Evolutionary conservation across 2,113 vertebrate species (phyloP).

Genomic region (Pao palembangensis): DNA sequence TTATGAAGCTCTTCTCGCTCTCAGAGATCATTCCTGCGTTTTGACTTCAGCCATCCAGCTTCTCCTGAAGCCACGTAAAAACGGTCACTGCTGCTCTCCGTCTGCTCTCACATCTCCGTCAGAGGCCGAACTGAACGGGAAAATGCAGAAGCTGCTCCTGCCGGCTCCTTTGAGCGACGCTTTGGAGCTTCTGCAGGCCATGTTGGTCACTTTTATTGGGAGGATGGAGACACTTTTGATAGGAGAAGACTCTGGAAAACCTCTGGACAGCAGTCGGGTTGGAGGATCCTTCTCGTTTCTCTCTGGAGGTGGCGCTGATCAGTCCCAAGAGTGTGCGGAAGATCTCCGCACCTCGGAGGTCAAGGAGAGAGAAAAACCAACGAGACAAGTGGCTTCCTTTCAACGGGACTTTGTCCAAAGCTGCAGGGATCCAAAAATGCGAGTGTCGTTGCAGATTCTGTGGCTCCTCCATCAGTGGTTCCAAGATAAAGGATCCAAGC

Average conservation of each 20-base stretch:
- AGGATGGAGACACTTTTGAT: conserved; percentile 81
- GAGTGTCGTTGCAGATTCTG: conserved; percentile 86
- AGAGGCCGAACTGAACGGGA: conserved; percentile 69
- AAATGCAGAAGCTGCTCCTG: conserved; percentile 34
- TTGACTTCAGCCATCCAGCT: conserved; percentile 86
- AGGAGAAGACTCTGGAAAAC: conserved; percentile 75
- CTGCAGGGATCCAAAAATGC: conserved; percentile 66
- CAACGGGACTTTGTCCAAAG: conserved; percentile 19
- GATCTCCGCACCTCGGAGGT: conserved; percentile 62
- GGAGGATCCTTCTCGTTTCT: conserved; percentile 68
- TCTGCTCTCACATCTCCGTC: background rate
- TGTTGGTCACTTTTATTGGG: conserved; percentile 81
- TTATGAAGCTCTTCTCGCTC: conserved; percentile 76
- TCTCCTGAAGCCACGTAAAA: conserved; percentile 75
- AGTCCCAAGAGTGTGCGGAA: conserved; percentile 28
- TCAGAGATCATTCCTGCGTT: conserved; percentile 83
- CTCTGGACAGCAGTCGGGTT: conserved; percentile 42
- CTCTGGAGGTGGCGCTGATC: conserved; percentile 54
- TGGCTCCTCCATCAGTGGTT: conserved; percentile 90
- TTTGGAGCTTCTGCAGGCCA: conserved; percentile 82
- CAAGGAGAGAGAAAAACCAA: conserved; percentile 61
- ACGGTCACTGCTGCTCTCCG: conserved; percentile 32
- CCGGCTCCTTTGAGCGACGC: conserved; percentile 82
- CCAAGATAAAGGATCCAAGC: conserved; percentile 76
- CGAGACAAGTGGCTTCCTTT: background rate